These are phyloP conservation scores for Sebastes iracundus DNA, from an alignment of 2,797 vertebrate species.

Conservation along the genomic window DNA sequence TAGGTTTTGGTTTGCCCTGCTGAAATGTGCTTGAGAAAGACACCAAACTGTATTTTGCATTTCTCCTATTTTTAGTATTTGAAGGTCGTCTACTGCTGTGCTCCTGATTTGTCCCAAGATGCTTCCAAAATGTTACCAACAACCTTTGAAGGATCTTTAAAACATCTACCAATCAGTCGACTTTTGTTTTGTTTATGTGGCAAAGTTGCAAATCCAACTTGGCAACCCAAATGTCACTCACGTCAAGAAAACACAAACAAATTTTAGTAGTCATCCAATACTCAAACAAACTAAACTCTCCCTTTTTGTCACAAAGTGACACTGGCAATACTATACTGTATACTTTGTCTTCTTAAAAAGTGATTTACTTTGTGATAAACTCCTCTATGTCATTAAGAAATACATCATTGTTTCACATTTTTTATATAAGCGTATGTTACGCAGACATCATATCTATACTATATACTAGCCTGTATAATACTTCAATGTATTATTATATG, in stretches of 20 bases:
- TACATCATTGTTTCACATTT: no score
- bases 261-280: neutral
- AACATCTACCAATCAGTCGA: neutral
- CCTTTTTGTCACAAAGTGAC: neutral
- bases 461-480: no score
- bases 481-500: no score
- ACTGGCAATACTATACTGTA: neutral
- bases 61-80: neutral
- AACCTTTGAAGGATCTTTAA: neutral
- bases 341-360: no score
- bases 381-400: no score
- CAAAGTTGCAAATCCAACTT: neutral
- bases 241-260: neutral
- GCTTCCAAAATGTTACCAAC: neutral
- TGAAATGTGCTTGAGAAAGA: neutral
- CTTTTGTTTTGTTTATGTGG: neutral
- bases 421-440: fast-evolving
- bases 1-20: neutral
- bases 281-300: neutral
- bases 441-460: no score
- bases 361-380: no score
- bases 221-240: neutral
- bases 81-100: neutral
- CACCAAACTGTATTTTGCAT: no score
- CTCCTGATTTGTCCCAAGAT: neutral